Percentiles rank a stretch among this genome's conserved stretches.
These are phyloP conservation scores for Aphrophora alni DNA, from an alignment of 2,888 invertebrate species.

Conservation along the genomic window DNA sequence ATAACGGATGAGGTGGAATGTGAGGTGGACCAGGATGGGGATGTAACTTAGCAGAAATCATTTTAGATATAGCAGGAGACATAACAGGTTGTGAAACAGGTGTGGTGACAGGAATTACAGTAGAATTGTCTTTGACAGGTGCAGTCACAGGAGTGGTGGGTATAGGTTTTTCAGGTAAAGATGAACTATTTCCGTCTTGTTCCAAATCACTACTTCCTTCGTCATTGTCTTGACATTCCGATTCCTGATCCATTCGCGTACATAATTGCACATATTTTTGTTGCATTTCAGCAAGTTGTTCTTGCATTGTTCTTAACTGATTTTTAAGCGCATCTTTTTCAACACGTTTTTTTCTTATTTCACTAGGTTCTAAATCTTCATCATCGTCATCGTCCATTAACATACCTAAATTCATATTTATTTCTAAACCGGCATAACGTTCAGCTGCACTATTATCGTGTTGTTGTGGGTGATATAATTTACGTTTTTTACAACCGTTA, in stretches of 20 bases:
- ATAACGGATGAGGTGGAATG: constrained; percentile 45
- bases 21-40: constrained; percentile 60
- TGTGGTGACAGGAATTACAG: constrained; percentile 62
- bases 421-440: constrained; percentile 65
- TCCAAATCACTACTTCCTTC: constrained; percentile 76
- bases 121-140: constrained; percentile 52
- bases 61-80: constrained; percentile 57
- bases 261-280: constrained; percentile 88
- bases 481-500: constrained; percentile 95
- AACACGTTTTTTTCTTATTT: constrained; percentile 82
- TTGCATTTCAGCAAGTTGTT: constrained; percentile 90
- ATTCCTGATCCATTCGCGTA: constrained; percentile 73
- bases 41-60: constrained; percentile 70
- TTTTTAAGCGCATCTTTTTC: constrained; percentile 87
- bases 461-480: constrained; percentile 94
- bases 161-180: constrained; percentile 60
- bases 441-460: constrained; percentile 75
- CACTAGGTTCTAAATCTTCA: constrained; percentile 76
- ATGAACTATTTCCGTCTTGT: constrained; percentile 58
- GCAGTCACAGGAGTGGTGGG: constrained; percentile 48
- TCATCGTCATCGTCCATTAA: constrained; percentile 69
- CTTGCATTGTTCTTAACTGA: constrained; percentile 85
- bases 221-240: constrained; percentile 68
- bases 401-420: constrained; percentile 64
- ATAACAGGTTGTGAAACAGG: constrained; percentile 59